Evolutionary conservation across 1,140 invertebrate species (phyloP), one percentile per base, ranked within the genome.

Genomic region (Diplogasteroides magnus): DNA sequence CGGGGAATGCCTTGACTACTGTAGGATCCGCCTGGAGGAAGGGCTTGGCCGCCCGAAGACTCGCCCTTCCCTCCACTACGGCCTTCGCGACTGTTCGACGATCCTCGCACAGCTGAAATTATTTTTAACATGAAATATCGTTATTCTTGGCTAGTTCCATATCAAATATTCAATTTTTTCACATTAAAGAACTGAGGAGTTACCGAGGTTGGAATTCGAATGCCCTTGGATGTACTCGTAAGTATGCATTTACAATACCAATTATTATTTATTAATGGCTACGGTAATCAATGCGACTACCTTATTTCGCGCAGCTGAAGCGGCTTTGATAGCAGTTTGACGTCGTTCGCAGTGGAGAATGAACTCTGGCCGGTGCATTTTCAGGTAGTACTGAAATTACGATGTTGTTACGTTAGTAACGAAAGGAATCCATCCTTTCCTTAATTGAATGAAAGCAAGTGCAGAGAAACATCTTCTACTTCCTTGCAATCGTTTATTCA

Each of bases 1-100:
- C 65, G 59, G 57, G 32, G 26, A 67, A 67, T 23, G 65, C 65
- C 23, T 67, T 67, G 11, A 67, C 65, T 26, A 56, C 65, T 2
- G 65, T 67, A 0, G 65, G 59, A 32, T 67, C 65, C 0, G 65
- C 65, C 15, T 19, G 26, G 1, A 67, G 29, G 6, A 58, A 55
- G 15, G 55, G 29, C 6, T 28, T 19, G 1, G 59, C 65, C 57
- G 55, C 32, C 3, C 32, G 31, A 2, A 57, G 19, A 13, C 55
- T 59, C 26, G 28, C 31, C 15, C 32, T 55, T 13, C 65, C 65
- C 29, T 31, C 32, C 14, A 57, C 65, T 23, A 67, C 65, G 28
- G 57, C 56, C 32, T 56, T 29, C 0, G 65, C 65, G 2, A 57
- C 65, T 1, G 32, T n/a, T 31, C 59, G 29, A 67, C 57, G 31